Evolutionary conservation across 1,140 invertebrate species (phyloP).

Genomic region (Trichonephila clavata): DNA sequence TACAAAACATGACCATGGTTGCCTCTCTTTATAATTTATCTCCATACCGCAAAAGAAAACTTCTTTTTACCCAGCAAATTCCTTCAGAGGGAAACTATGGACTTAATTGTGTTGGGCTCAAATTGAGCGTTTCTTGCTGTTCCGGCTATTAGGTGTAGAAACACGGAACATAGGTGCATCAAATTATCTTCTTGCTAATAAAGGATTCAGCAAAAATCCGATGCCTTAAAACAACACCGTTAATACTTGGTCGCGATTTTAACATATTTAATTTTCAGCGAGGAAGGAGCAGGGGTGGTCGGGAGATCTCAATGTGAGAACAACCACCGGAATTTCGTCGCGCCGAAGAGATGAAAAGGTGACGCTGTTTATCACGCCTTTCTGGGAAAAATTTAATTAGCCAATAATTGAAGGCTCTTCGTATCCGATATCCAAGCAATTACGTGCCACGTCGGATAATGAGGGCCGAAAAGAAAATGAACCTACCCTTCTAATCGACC

Average conservation of each 20-base stretch:
- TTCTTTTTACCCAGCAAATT: background rate
- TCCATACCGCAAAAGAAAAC: background rate
- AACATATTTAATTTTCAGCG: constrained; percentile 56
- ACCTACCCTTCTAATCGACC: constrained; percentile 53
- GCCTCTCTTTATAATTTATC: no score
- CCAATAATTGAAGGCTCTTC: constrained; percentile 65
- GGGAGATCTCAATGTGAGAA: constrained; percentile 20
- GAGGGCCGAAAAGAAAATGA: constrained; percentile 58
- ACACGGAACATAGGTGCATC: background rate
- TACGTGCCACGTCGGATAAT: constrained; percentile 47
- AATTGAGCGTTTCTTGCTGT: background rate
- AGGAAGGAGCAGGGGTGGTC: background rate
- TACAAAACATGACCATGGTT: no score
- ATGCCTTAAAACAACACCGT: constrained; percentile 36
- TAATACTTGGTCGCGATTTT: constrained; percentile 35
- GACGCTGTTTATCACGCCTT: constrained; percentile 55
- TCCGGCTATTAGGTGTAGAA: background rate
- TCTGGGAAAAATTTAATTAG: constrained; percentile 70
- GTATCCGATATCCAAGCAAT: constrained; percentile 61
- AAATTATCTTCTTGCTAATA: constrained; percentile 52
- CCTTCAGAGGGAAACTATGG: background rate
- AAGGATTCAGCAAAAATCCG: constrained; percentile 43
- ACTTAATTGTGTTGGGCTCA: constrained; percentile 22
- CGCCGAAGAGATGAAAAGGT: constrained; percentile 26
- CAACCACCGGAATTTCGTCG: constrained; percentile 18